Percentiles rank a stretch among this genome's conserved stretches.
Evolutionary conservation across 2,797 vertebrate species (phyloP).

Genomic region (Bufotes viridis): DNA sequence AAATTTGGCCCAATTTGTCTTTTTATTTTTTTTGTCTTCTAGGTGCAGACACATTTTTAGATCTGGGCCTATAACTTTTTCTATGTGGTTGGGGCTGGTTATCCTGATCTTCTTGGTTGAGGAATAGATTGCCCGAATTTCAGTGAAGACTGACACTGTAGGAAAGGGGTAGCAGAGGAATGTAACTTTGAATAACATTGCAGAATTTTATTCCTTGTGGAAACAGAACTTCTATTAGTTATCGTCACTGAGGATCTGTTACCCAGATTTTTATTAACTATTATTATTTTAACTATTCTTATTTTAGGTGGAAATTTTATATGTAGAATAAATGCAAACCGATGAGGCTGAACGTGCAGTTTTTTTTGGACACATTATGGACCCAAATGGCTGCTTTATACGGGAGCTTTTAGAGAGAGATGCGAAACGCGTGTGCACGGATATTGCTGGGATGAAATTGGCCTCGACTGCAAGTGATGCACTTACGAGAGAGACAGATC

Average conservation of each 20-base stretch:
- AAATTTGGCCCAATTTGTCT: too few relatives aligned
- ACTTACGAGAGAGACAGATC: slow-evolving; percentile 7
- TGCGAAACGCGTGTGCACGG: neutral
- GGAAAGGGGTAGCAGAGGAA: neutral
- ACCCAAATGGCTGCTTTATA: neutral
- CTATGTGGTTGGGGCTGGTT: neutral
- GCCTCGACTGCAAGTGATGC: slow-evolving; percentile 1
- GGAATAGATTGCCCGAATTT: neutral
- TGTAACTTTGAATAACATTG: too few relatives aligned
- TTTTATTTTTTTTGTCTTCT: too few relatives aligned
- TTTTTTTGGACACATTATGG: neutral
- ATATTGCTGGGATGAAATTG: neutral
- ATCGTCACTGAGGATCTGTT: too few relatives aligned
- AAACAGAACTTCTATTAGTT: neutral
- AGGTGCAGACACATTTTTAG: too few relatives aligned
- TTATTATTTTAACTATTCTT: too few relatives aligned
- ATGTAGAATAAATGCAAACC: neutral
- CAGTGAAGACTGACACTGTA: neutral
- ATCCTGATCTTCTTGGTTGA: neutral
- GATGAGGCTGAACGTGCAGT: neutral
- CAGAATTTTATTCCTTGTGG: too few relatives aligned
- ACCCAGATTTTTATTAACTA: too few relatives aligned
- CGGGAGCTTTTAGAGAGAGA: neutral
- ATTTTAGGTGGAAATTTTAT: neutral
- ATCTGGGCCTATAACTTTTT: too few relatives aligned